Percentiles rank a stretch among this genome's conserved stretches.
These are phyloP conservation scores for Ahaetulla prasina DNA, from an alignment of 2,113 vertebrate species.

Conservation along the genomic window DNA sequence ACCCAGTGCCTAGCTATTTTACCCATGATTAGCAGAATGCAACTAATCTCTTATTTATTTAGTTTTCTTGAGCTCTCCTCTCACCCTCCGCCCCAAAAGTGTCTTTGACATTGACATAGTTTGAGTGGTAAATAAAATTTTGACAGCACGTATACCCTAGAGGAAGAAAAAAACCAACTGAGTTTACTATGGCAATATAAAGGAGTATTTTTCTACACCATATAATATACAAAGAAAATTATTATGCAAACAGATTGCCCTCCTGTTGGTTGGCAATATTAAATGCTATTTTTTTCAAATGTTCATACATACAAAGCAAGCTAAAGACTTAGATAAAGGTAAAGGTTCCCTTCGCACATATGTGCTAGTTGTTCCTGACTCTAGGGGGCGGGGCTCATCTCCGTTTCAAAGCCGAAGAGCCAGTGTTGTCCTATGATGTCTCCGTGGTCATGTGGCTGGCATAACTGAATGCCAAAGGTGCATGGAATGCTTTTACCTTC, in stretches of 20 bases:
- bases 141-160: not conserved
- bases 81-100: not conserved
- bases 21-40: constrained; percentile 53
- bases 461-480: too few species aligned
- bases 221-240: not conserved
- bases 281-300: not conserved
- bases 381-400: too few species aligned
- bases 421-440: too few species aligned
- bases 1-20: constrained; percentile 28
- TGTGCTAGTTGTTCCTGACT: too few species aligned
- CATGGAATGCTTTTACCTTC: too few species aligned
- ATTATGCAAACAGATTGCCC: not conserved
- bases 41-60: constrained; percentile 55
- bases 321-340: not conserved
- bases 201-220: not conserved
- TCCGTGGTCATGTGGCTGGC: too few species aligned
- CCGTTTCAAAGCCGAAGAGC: too few species aligned
- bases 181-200: not conserved
- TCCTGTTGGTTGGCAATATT: not conserved
- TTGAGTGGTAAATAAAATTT: not conserved
- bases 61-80: constrained; percentile 25
- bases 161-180: not conserved
- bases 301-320: not conserved
- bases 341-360: too few species aligned
- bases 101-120: constrained; percentile 9